Conservation (phyloP, 2,113 vertebrate species). For the Connochaetes taurinus region DNA sequence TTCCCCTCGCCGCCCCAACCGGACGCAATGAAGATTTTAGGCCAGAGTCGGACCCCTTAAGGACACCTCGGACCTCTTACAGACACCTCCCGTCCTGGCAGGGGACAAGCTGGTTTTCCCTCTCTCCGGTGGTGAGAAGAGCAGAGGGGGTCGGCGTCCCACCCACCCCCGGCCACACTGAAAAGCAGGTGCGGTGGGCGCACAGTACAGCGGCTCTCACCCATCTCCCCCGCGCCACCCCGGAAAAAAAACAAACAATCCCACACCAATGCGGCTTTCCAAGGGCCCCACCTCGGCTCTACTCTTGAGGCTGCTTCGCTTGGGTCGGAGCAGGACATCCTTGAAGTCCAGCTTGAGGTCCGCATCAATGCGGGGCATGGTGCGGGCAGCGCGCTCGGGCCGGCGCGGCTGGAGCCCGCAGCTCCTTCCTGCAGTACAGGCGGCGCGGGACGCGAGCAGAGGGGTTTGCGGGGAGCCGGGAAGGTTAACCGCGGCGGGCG, state of each 20-base stretch:
- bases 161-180: background rate
- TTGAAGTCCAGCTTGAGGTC: conserved; percentile 99
- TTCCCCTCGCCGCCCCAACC: background rate
- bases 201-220: background rate
- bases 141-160: background rate
- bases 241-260: background rate
- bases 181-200: background rate
- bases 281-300: conserved; percentile 89
- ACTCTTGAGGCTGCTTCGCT: conserved; percentile 97
- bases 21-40: background rate
- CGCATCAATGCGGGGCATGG: conserved; percentile 94
- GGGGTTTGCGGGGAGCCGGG: conserved; percentile 1
- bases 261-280: background rate
- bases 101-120: background rate
- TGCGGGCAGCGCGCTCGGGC: background rate
- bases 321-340: conserved; percentile 96
- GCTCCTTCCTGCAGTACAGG: conserved; percentile 1
- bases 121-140: background rate
- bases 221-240: background rate
- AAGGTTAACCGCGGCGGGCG: background rate
- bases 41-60: background rate
- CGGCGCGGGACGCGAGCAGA: background rate
- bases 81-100: background rate
- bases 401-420: background rate
- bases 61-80: background rate